Evolutionary conservation across 1,140 invertebrate genomes (phyloP), one percentile per base, ranked within the genome.

Genomic region (Heliconius eleuchia): DNA sequence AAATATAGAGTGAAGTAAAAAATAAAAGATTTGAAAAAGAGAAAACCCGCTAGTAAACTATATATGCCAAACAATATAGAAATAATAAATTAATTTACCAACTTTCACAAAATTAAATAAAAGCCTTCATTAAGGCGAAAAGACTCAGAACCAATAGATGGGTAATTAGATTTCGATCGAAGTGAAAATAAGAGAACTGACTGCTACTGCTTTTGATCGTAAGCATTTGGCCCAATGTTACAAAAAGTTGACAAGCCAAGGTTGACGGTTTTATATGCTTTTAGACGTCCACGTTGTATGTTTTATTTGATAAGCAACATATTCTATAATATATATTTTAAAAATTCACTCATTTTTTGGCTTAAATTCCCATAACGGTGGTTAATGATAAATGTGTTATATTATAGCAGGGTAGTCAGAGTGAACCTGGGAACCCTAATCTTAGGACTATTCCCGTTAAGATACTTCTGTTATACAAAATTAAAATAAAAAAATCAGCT

Each of bases 161-260:
- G 42, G 18, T 77, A 71, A 77, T 72, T 71, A 77, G 76, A 77
- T 77, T 77, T 71, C 6, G 42, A 77, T 77, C 76, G 72, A 55
- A 71, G 39, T 72, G 66, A 30, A 71, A 71, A 77, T 77, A 77
- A 52, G 71, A 77, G 55, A 77, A 77, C 30, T 71, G 46, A 71
- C 8, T 55, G 16, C 8, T 34, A 23, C 23, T 52, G 8, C 23
- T 34, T 77, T 77, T 55, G 66, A 77, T 77, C 42, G 71, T 19
- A 66, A 52, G 34, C 16, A 34, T 52, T 77, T 66, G 39, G 46
- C 27, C 27, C 72, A 27, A 27, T 27, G 23, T 27, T 66, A 66
- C 13, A 27, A 66, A 66, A 66, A 66, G 23, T 57, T 66, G 57
- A 11, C 23, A 16, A 66, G 23, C 2, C 23, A 27, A 66, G n/a